Percentiles rank a stretch among this genome's conserved stretches.
Evolutionary conservation across 2,113 vertebrate species (phyloP).

Genomic region (Pipra filicauda): DNA sequence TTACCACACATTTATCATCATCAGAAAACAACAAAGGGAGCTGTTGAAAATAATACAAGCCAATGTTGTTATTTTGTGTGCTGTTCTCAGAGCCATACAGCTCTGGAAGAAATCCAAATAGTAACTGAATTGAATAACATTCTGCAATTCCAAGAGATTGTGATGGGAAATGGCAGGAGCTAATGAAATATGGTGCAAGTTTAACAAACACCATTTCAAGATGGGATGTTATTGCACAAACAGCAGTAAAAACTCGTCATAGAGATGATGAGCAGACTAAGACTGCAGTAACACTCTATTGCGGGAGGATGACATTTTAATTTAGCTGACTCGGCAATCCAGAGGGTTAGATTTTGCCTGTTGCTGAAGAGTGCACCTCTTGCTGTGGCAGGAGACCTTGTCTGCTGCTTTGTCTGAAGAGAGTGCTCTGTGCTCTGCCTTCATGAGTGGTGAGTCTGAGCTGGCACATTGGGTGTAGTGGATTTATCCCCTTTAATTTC

Average conservation of each 20-base stretch:
- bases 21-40: conserved; percentile 59
- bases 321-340: not conserved
- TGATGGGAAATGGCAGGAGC: conserved; percentile 59
- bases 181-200: conserved; percentile 67
- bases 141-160: conserved; percentile 67
- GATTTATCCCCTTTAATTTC: not conserved
- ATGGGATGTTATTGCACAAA: conserved; percentile 66
- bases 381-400: not conserved
- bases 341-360: not conserved
- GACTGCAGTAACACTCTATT: not conserved
- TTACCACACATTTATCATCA: conserved; percentile 52
- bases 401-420: not conserved
- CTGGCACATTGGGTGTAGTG: not conserved
- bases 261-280: conserved; percentile 55
- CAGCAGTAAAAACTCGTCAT: conserved; percentile 54
- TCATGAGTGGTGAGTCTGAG: not conserved
- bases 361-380: not conserved
- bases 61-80: conserved; percentile 63
- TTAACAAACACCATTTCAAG: conserved; percentile 65
- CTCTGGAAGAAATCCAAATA: conserved; percentile 74
- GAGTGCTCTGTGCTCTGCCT: not conserved
- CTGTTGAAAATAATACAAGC: conserved; percentile 33
- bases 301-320: conserved; percentile 45
- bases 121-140: conserved; percentile 65
- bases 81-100: conserved; percentile 47